Conservation (phyloP, 2,113 vertebrate species). For the Callorhinus ursinus region DNA sequence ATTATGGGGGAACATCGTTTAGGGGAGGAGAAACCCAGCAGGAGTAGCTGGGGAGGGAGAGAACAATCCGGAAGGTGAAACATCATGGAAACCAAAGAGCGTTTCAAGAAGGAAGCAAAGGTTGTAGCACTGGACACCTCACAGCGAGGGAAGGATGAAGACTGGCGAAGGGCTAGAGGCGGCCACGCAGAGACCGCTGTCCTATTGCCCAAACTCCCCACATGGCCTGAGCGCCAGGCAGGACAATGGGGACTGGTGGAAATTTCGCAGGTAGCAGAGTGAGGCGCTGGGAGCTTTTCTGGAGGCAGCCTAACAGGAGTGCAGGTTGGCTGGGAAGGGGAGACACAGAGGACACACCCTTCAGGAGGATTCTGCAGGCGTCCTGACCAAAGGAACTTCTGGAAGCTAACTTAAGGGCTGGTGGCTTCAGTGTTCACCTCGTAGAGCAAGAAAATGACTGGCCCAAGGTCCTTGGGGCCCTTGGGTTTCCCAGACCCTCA, state of each 20-base stretch:
- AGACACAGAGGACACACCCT: fast-evolving
- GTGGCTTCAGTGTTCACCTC: not conserved
- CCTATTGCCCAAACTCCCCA: not conserved
- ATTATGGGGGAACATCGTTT: no score
- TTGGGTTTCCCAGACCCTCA: not conserved
- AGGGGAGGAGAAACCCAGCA: not conserved
- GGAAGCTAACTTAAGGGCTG: not conserved
- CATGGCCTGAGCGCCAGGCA: not conserved
- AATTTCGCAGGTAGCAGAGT: not conserved
- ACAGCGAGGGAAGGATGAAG: fast-evolving
- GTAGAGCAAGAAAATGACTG: not conserved
- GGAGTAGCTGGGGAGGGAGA: not conserved
- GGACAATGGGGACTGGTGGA: fast-evolving
- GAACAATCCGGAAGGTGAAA: not conserved
- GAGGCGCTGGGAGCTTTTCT: not conserved
- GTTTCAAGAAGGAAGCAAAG: not conserved
- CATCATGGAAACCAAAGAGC: not conserved
- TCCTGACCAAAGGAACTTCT: not conserved
- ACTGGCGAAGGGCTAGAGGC: fast-evolving
- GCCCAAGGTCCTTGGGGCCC: not conserved
- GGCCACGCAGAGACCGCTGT: not conserved
- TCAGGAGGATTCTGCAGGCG: fast-evolving
- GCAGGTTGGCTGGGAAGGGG: not conserved
- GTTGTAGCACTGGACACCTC: fast-evolving
- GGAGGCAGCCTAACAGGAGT: not conserved